These are phyloP conservation scores for Tetranychus cinnabarinus DNA, from an alignment of 1,140 invertebrate genomes.

Conservation along the genomic window DNA sequence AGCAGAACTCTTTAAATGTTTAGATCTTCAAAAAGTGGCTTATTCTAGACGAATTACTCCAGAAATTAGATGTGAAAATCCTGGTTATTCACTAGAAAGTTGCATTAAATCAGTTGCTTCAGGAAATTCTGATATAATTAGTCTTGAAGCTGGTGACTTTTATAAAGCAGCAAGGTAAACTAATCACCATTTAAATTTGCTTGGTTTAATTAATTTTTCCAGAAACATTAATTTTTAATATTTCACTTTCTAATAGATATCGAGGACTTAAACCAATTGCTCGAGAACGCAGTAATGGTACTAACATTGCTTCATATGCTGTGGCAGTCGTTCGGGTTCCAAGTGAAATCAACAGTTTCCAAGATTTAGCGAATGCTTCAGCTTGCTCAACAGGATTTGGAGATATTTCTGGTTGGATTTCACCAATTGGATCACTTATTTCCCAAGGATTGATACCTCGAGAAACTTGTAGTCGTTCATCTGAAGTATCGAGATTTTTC, in stretches of 20 bases:
- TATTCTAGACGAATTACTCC: constrained; percentile 45
- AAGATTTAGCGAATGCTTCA: constrained; percentile 35
- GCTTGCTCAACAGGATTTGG: constrained; percentile 32
- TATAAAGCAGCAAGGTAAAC: constrained; percentile 38
- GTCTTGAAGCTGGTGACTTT: constrained; percentile 39
- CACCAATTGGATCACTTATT: constrained; percentile 25
- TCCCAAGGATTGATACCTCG: constrained; percentile 21
- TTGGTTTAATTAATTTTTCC: background rate
- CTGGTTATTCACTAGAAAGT: constrained; percentile 24
- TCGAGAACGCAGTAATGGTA: constrained; percentile 30
- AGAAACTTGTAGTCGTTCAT: constrained; percentile 28
- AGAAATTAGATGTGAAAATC: constrained; percentile 34
- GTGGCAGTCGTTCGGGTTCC: constrained; percentile 34
- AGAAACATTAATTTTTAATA: background rate
- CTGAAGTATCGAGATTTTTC: constrained; percentile 32
- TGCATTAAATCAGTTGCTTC: constrained; percentile 40
- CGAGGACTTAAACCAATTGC: constrained; percentile 23
- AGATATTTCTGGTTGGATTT: constrained; percentile 23
- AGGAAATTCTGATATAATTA: constrained; percentile 38
- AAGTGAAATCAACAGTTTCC: constrained; percentile 29
- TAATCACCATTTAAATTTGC: background rate
- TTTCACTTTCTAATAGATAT: constrained; percentile 12
- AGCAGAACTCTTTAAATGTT: constrained; percentile 37
- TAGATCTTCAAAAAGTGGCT: constrained; percentile 34
- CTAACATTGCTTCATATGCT: constrained; percentile 26